Conservation (phyloP, 2,888 invertebrate genomes). For the Rotaria macrura region DNA sequence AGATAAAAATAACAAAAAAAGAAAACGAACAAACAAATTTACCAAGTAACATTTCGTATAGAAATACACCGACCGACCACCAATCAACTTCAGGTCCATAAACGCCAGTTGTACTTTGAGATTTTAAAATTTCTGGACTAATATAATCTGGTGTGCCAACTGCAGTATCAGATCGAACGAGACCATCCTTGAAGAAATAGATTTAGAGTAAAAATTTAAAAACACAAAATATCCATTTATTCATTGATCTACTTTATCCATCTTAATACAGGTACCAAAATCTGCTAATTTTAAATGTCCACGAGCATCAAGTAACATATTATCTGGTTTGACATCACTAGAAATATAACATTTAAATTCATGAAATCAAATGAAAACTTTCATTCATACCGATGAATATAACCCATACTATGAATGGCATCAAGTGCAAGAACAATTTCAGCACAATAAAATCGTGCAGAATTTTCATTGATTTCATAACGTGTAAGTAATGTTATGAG, state of each 20-base stretch:
- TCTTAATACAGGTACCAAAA: constrained; percentile 97
- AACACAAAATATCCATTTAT: too few species aligned
- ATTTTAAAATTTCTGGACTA: constrained; percentile 91
- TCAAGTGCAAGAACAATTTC: constrained; percentile 92
- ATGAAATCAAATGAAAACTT: background rate
- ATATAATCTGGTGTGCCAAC: constrained; percentile 96
- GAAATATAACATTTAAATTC: too few species aligned
- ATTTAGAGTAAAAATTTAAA: too few species aligned
- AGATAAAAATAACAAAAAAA: too few species aligned
- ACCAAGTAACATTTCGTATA: constrained; percentile 89
- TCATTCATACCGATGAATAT: constrained; percentile 54
- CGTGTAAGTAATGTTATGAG: constrained; percentile 94
- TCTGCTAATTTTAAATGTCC: constrained; percentile 97
- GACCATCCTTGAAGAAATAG: constrained; percentile 58
- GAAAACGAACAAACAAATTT: background rate
- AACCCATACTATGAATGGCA: constrained; percentile 95
- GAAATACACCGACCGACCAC: constrained; percentile 98
- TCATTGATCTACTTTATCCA: constrained; percentile 59
- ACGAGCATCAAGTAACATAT: constrained; percentile 84
- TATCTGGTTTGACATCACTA: constrained; percentile 94
- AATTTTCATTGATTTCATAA: constrained; percentile 94
- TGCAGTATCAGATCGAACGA: constrained; percentile 88
- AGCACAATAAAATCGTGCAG: constrained; percentile 95
- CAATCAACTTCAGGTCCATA: constrained; percentile 96
- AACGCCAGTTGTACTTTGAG: constrained; percentile 83